Conservation (phyloP, 2,797 vertebrate species). For the Hydrolagus colliei region DNA sequence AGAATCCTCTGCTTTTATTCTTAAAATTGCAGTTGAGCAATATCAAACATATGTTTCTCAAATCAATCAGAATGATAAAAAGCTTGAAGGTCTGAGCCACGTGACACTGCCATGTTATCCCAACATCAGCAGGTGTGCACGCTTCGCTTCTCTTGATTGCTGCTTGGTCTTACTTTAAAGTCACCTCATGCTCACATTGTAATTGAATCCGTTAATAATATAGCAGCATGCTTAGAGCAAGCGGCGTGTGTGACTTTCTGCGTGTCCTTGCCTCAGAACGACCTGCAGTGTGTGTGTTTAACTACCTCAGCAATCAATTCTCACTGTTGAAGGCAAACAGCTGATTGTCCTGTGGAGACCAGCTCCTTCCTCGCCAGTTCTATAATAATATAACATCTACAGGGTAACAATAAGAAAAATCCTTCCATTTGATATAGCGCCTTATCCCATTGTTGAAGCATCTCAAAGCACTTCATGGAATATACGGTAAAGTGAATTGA, state of each 20-base stretch:
- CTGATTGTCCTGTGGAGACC: no score
- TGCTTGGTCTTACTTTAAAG: slow-evolving; percentile 25
- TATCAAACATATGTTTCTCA: background rate
- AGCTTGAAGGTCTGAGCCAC: background rate
- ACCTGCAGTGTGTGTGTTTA: background rate
- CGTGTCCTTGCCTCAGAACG: slow-evolving; percentile 12
- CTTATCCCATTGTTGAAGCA: no score
- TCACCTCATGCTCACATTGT: slow-evolving; percentile 24
- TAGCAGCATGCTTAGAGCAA: slow-evolving; percentile 11
- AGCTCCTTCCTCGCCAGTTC: no score
- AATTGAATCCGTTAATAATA: slow-evolving; percentile 31
- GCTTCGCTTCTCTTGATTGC: slow-evolving; percentile 18
- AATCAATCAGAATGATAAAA: slow-evolving; percentile 10
- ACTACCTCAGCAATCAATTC: background rate
- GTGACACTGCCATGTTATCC: background rate
- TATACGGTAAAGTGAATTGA: no score
- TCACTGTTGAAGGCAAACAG: no score
- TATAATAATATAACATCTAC: no score
- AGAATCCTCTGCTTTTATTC: background rate
- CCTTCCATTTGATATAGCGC: no score
- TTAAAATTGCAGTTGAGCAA: background rate
- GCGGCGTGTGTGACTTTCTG: slow-evolving; percentile 1
- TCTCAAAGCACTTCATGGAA: no score
- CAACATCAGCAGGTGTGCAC: slow-evolving; percentile 12
- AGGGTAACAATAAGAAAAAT: no score